Percentiles rank a stretch among this genome's conserved stretches.
Evolutionary conservation across 2,888 invertebrate species (phyloP).

Genomic region (Chaetogeoica ovagalla): DNA sequence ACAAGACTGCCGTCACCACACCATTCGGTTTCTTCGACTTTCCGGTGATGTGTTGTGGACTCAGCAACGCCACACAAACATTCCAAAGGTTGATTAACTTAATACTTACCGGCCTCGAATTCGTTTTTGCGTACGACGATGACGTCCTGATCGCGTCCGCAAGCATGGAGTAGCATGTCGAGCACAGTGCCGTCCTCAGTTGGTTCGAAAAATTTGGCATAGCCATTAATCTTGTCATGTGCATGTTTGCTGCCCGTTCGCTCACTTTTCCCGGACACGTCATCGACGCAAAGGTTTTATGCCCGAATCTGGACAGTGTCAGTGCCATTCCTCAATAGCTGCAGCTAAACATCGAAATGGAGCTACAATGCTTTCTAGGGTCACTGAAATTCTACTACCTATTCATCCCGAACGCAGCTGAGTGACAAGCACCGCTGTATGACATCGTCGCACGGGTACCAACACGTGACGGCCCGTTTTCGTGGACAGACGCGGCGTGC

Average conservation of each 20-base stretch:
- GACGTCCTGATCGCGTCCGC: slow-evolving; percentile 55
- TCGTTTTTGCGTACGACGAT: slow-evolving; percentile 55
- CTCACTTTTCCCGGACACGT: slow-evolving; percentile 57
- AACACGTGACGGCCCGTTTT: background rate
- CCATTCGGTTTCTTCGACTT: slow-evolving; percentile 30
- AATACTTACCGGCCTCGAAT: slow-evolving; percentile 54
- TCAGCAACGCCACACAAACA: slow-evolving; percentile 55
- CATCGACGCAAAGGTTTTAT: slow-evolving; percentile 56
- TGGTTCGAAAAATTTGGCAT: slow-evolving; percentile 56
- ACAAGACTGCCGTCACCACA: slow-evolving; percentile 56
- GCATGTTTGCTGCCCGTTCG: slow-evolving; percentile 56
- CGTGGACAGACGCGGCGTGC: slow-evolving; percentile 40
- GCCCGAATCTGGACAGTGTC: slow-evolving; percentile 58
- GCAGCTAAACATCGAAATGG: slow-evolving; percentile 44
- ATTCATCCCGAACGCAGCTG: too few species aligned
- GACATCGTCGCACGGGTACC: too few species aligned
- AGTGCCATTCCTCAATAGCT: slow-evolving; percentile 57
- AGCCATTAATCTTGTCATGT: slow-evolving; percentile 58
- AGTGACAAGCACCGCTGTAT: too few species aligned
- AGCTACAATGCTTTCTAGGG: slow-evolving; percentile 54
- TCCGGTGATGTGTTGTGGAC: slow-evolving; percentile 55
- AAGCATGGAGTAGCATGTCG: slow-evolving; percentile 54
- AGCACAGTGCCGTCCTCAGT: slow-evolving; percentile 54
- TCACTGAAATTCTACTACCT: slow-evolving; percentile 52
- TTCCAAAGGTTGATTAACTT: slow-evolving; percentile 57